phyloP scores from a whole-genome alignment of 2,888 invertebrate species.

The Ochropleura plecta region DNA sequence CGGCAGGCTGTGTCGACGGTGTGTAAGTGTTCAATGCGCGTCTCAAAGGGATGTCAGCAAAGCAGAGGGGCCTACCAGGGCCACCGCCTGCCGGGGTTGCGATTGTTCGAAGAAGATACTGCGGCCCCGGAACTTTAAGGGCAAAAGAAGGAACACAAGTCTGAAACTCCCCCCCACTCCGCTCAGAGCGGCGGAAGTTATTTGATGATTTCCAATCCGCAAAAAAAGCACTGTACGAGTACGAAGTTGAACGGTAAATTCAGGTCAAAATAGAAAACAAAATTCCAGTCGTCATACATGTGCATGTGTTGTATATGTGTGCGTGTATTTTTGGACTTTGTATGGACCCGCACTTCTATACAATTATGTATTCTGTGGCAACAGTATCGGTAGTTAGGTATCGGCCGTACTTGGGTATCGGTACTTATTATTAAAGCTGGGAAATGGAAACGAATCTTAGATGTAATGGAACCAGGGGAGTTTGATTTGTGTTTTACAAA shows the following conservation, averaged over 20 bases:
- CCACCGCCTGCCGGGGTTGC: no score
- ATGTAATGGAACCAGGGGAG: constrained; percentile 47
- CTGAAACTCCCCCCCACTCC: no score
- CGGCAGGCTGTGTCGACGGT: no score
- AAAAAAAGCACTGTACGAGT: background rate
- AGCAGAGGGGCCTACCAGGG: no score
- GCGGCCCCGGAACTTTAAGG: no score
- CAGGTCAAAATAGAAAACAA: background rate
- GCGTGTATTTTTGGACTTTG: background rate
- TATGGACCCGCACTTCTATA: background rate
- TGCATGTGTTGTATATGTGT: background rate
- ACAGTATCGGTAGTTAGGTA: constrained; percentile 12
- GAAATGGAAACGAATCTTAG: constrained; percentile 47
- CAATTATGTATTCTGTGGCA: constrained; percentile 10
- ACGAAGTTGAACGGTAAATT: background rate
- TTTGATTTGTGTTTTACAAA: constrained; percentile 62
- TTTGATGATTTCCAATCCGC: no score
- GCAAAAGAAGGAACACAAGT: no score
- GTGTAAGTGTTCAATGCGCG: no score
- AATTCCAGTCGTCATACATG: background rate
- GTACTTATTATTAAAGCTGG: constrained; percentile 58
- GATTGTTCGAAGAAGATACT: no score
- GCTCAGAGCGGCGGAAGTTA: no score
- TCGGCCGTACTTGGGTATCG: constrained; percentile 37
- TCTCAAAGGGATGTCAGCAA: no score